Percentiles rank a stretch among this genome's conserved stretches.
Conservation (phyloP, 2,888 invertebrate genomes). For the Heliconius sara region DNA sequence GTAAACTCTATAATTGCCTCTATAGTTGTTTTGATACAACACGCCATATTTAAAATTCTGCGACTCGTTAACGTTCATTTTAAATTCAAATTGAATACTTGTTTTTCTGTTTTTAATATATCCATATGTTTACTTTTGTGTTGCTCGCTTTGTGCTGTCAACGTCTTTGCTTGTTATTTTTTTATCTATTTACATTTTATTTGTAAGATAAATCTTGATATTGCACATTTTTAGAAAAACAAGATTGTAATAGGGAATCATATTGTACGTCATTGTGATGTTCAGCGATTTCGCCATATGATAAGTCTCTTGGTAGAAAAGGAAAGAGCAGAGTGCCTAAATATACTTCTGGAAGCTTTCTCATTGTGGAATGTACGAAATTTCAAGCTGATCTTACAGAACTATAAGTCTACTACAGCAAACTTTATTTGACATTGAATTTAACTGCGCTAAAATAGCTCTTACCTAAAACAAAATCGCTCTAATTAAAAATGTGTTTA, state of each 20-base stretch:
- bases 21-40: conserved; percentile 30
- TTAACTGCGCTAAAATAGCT: too few relatives aligned
- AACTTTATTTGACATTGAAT: background rate
- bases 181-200: background rate
- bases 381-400: background rate
- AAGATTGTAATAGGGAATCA: background rate
- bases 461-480: background rate
- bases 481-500: background rate
- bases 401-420: background rate
- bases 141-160: conserved; percentile 7
- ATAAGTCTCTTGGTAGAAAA: background rate
- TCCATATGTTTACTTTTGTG: conserved; percentile 23
- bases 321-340: background rate
- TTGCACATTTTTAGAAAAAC: background rate
- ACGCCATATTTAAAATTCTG: conserved; percentile 45
- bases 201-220: background rate
- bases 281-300: background rate
- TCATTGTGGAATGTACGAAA: too few relatives aligned
- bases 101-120: conserved; percentile 36
- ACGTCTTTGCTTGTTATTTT: background rate
- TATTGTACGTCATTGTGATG: background rate
- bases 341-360: too few relatives aligned
- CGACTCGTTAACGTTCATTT: conserved; percentile 42
- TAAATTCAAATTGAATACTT: conserved; percentile 42
- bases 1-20: background rate